A percentile compares a stretch with the other conserved stretches of the same genome.
These are phyloP conservation scores for Diceros bicornis DNA, from an alignment of 2,797 vertebrate species.

Conservation along the genomic window DNA sequence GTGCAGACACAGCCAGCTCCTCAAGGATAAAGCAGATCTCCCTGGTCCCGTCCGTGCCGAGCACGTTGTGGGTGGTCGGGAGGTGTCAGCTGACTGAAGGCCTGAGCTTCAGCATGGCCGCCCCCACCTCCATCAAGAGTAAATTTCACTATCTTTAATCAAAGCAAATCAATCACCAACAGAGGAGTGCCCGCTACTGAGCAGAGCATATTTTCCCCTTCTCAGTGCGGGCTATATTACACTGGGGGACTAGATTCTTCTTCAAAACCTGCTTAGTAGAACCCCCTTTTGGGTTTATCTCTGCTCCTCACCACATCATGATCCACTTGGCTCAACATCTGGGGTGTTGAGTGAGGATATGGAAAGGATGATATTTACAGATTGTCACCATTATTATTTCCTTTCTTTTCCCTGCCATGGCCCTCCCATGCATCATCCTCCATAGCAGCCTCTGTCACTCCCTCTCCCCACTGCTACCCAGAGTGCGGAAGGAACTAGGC, in stretches of 20 bases:
- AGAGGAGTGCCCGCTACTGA: not conserved
- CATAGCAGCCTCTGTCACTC: not conserved
- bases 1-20: not conserved
- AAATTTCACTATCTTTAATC: not conserved
- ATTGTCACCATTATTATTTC: fast-evolving
- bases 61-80: fast-evolving
- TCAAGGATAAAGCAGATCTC: not conserved
- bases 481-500: not conserved
- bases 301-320: not conserved
- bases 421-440: not conserved
- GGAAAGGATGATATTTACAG: not conserved
- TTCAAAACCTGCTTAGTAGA: not conserved
- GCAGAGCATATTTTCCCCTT: not conserved
- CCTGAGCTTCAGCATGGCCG: not conserved
- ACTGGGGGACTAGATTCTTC: too few species aligned
- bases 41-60: fast-evolving
- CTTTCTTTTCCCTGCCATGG: not conserved
- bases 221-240: not conserved
- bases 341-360: not conserved
- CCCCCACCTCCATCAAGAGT: not conserved
- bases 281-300: not conserved
- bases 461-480: not conserved
- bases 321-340: not conserved
- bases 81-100: not conserved
- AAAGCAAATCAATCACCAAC: not conserved